Evolutionary conservation across 2,797 vertebrate genomes (phyloP).

Genomic region (Propithecus perrieri): DNA sequence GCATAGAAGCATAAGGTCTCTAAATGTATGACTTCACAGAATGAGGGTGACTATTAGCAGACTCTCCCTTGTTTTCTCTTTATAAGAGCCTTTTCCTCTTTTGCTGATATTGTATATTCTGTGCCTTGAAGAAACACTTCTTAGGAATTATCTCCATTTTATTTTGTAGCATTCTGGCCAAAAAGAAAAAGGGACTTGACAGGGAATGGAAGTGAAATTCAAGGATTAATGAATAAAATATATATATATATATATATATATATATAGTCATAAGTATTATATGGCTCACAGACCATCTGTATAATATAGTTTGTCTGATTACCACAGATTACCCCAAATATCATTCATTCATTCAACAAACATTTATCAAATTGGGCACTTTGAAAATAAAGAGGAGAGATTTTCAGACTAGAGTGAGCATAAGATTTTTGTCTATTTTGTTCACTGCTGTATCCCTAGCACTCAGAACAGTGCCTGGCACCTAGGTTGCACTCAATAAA

Average conservation of each 20-base stretch:
- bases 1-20: not conserved
- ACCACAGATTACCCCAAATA: not conserved
- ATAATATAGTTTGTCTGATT: slow-evolving; percentile 5
- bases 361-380: not conserved
- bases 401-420: not conserved
- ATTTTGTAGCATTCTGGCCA: not conserved
- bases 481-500: not conserved
- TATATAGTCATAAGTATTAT: not conserved
- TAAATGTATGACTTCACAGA: not conserved
- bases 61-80: not conserved
- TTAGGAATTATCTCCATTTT: slow-evolving; percentile 5
- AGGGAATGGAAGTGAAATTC: not conserved
- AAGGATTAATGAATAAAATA: not conserved
- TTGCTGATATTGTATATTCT: slow-evolving; percentile 16
- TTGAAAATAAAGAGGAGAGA: slow-evolving; percentile 29
- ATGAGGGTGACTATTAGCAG: not conserved
- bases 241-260: not conserved
- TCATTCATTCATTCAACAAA: not conserved
- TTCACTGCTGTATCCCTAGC: not conserved
- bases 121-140: not conserved
- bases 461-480: not conserved
- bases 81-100: slow-evolving; percentile 20
- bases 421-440: not conserved
- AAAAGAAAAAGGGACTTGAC: not conserved
- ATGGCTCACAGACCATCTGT: not conserved